Conservation (phyloP, 2,113 vertebrate genomes). For the Neoarius graeffei region DNA sequence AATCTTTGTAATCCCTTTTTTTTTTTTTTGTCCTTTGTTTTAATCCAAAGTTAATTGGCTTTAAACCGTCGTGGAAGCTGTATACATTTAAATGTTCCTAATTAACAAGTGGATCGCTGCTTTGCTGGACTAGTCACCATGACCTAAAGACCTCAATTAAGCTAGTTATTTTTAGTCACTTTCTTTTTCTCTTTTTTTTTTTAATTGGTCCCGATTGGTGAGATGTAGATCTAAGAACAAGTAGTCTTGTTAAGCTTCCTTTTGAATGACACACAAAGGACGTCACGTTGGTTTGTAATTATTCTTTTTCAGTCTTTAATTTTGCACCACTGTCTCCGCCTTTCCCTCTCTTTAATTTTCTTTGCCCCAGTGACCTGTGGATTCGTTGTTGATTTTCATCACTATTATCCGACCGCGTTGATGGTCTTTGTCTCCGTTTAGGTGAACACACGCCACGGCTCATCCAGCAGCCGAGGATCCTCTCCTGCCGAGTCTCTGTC, state of each 20-base stretch:
- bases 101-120: constrained; percentile 75
- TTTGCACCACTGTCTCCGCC: not conserved
- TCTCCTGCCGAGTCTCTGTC: constrained; percentile 81
- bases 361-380: constrained; percentile 36
- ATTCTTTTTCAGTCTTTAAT: constrained; percentile 34
- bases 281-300: constrained; percentile 34
- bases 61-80: constrained; percentile 57
- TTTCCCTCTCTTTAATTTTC: constrained; percentile 1
- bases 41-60: constrained; percentile 74
- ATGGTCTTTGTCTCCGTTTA: constrained; percentile 66
- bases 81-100: constrained; percentile 76
- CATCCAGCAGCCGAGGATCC: constrained; percentile 79
- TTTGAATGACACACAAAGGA: constrained; percentile 46
- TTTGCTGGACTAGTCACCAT: constrained; percentile 67
- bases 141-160: constrained; percentile 78
- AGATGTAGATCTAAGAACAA: constrained; percentile 44
- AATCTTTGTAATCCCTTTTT: constrained; percentile 43
- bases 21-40: constrained; percentile 58
- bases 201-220: constrained; percentile 35
- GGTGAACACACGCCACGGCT: constrained; percentile 91
- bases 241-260: constrained; percentile 31
- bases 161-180: constrained; percentile 74
- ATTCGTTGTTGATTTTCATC: constrained; percentile 61
- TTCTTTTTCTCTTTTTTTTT: constrained; percentile 25
- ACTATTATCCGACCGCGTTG: constrained; percentile 59